These are phyloP conservation scores for Miniopterus natalensis DNA, from an alignment of 2,113 vertebrate genomes.

Conservation along the genomic window DNA sequence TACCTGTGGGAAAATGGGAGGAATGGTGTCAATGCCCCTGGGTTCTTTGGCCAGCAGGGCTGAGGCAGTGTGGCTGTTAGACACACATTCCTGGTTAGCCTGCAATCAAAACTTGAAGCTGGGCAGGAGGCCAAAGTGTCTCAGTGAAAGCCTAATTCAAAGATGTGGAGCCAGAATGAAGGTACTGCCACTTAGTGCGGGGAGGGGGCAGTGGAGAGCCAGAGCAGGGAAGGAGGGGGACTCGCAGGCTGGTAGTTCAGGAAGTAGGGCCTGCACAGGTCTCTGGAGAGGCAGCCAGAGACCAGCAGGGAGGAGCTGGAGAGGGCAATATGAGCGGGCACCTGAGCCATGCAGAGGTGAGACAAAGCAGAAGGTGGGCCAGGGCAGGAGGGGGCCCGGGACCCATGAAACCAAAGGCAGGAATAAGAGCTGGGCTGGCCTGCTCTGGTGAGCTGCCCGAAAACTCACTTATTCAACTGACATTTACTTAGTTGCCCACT, in stretches of 20 bases:
- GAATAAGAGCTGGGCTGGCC: neutral
- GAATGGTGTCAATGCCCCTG: neutral
- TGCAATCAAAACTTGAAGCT: neutral
- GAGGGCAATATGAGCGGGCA: accelerated
- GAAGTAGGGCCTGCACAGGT: neutral
- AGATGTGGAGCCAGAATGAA: neutral
- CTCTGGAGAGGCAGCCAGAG: neutral
- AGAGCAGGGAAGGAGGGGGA: neutral
- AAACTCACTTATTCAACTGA: neutral
- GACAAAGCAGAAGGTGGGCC: neutral
- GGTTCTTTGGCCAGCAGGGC: neutral
- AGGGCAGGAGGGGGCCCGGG: neutral
- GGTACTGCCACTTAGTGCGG: neutral
- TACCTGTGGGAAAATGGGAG: constrained; percentile 89
- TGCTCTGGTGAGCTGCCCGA: neutral
- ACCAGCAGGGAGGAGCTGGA: neutral
- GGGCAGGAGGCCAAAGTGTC: neutral
- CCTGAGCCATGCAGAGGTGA: accelerated
- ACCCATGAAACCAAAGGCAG: neutral
- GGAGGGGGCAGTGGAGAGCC: neutral
- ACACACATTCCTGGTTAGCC: neutral
- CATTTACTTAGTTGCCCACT: neutral
- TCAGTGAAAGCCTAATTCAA: neutral
- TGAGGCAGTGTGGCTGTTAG: neutral
- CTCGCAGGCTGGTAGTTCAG: neutral